Conservation (phyloP, 2,797 vertebrate genomes). For the Darevskia nairensis region DNA sequence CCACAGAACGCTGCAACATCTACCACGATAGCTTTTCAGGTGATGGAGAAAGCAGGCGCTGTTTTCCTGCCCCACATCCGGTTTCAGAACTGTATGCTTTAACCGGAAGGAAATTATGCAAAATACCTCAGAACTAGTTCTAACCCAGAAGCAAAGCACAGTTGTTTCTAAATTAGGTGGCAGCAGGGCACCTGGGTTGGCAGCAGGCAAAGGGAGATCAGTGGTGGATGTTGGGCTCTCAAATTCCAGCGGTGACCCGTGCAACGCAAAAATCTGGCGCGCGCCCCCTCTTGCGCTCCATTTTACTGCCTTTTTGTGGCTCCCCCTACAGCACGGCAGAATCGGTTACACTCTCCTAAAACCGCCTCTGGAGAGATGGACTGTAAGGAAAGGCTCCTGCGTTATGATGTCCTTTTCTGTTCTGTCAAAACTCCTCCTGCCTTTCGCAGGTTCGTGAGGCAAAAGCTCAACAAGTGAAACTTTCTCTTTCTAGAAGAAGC, state of each 20-base stretch:
- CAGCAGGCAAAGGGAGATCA: neutral
- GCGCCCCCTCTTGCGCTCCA: too few relatives aligned
- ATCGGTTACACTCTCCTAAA: too few relatives aligned
- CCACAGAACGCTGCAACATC: neutral
- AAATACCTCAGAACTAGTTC: neutral
- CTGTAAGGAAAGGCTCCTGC: neutral
- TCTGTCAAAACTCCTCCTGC: neutral
- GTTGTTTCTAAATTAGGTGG: neutral
- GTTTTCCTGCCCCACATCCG: neutral
- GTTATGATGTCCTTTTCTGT: neutral
- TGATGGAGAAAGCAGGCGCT: neutral
- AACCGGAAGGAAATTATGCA: slow-evolving; percentile 28
- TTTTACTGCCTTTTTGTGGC: too few relatives aligned
- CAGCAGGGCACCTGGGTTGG: neutral
- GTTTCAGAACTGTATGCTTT: neutral
- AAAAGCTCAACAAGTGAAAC: neutral
- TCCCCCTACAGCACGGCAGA: too few relatives aligned
- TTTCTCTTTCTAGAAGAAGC: neutral
- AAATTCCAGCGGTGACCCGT: too few relatives aligned
- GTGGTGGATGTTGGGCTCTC: too few relatives aligned
- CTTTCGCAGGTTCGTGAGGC: neutral
- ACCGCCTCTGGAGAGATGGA: neutral
- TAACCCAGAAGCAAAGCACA: neutral
- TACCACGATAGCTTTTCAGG: neutral
- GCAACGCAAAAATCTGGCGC: too few relatives aligned